These are phyloP conservation scores for Catharus minimus DNA, from an alignment of 2,113 vertebrate genomes.

Conservation along the genomic window DNA sequence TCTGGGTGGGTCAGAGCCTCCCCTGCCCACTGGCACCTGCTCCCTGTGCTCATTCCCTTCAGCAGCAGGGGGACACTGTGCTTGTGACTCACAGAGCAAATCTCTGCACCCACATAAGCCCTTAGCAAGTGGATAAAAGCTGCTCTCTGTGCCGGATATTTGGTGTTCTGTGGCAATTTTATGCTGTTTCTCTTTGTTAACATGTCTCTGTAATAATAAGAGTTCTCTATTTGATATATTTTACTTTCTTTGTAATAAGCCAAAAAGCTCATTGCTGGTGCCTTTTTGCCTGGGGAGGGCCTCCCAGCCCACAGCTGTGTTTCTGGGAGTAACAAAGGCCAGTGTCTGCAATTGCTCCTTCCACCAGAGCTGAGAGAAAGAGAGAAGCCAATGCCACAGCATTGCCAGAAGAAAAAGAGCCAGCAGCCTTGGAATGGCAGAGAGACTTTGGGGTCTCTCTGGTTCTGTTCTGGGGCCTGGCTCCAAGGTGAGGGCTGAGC, in stretches of 20 bases:
- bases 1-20: not conserved
- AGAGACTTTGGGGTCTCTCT: not conserved
- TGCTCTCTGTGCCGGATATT: conserved; percentile 60
- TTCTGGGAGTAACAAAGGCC: not conserved
- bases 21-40: not conserved
- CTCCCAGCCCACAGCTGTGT: not conserved
- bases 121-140: conserved; percentile 29
- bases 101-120: not conserved
- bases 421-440: not conserved
- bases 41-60: not conserved
- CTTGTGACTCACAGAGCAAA: conserved; percentile 5
- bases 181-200: conserved; percentile 65
- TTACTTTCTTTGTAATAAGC: conserved; percentile 45
- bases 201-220: conserved; percentile 52
- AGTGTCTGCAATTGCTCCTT: not conserved
- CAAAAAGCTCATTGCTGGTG: conserved; percentile 62
- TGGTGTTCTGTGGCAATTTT: conserved; percentile 52
- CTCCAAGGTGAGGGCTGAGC: not conserved
- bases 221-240: conserved; percentile 54
- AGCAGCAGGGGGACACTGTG: not conserved
- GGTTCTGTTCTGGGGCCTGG: not conserved
- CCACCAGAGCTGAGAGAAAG: not conserved
- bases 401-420: not conserved
- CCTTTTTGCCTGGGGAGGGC: conserved; percentile 51
- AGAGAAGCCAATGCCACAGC: not conserved